phyloP scores from a whole-genome alignment of 2,888 invertebrate genomes.

The Acanthosepion esculentum region DNA sequence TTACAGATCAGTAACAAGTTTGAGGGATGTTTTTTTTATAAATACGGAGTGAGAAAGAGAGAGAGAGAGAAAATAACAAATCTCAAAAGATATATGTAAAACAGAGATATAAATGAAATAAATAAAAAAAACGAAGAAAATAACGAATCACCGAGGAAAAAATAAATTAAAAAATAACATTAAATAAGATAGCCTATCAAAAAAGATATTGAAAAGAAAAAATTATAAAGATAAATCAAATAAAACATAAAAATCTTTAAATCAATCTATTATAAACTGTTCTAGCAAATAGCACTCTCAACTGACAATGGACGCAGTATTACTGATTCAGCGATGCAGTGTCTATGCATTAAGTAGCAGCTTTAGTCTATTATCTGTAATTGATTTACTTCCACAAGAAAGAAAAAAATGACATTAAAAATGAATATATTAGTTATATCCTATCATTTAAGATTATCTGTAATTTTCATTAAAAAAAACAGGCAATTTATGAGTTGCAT shows the following conservation, averaged over 20 bases:
- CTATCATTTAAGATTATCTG: background rate
- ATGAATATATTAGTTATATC: background rate
- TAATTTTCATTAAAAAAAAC: background rate
- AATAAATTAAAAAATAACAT: background rate
- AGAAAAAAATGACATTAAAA: background rate
- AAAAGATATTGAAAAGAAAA: too few species aligned
- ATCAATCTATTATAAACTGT: background rate
- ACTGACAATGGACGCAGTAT: background rate
- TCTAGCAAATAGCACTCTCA: background rate
- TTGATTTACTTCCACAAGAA: background rate
- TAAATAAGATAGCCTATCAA: too few species aligned
- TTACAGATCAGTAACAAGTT: too few species aligned
- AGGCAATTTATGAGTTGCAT: background rate
- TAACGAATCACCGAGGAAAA: too few species aligned
- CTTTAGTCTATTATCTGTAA: too few species aligned
- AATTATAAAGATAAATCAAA: too few species aligned
- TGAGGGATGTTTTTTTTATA: too few species aligned
- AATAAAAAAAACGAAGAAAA: too few species aligned
- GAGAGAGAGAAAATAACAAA: background rate
- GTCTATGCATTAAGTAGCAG: background rate
- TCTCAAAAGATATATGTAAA: background rate
- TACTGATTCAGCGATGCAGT: background rate
- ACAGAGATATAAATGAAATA: too few species aligned
- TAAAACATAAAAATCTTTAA: background rate
- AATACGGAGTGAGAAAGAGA: background rate